phyloP scores from a whole-genome alignment of 2,888 invertebrate species.

The Oscheius myriophilus region DNA sequence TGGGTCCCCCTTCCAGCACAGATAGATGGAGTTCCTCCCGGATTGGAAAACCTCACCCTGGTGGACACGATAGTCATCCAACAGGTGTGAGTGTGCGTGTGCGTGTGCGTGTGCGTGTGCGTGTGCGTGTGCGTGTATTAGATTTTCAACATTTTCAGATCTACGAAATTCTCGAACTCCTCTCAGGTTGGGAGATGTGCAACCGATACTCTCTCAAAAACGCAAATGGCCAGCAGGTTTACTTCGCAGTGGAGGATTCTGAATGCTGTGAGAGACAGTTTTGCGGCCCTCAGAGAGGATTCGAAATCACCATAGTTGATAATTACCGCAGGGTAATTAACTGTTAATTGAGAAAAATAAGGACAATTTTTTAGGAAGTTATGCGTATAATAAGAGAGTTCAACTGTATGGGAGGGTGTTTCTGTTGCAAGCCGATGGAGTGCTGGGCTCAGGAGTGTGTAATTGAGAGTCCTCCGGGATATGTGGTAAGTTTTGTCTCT shows the following conservation, averaged over 20 bases:
- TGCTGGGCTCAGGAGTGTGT: slow-evolving; percentile 31
- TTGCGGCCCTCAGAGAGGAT: slow-evolving; percentile 71
- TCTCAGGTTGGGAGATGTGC: slow-evolving; percentile 54
- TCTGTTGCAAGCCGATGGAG: slow-evolving; percentile 75
- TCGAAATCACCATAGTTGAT: slow-evolving; percentile 72
- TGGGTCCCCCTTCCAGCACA: slow-evolving; percentile 33
- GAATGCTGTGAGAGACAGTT: slow-evolving; percentile 71
- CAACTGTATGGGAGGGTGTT: slow-evolving; percentile 79
- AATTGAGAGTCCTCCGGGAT: slow-evolving; percentile 42
- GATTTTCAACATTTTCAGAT: slow-evolving; percentile 30
- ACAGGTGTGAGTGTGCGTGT: slow-evolving; percentile 18
- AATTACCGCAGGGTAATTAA: slow-evolving; percentile 59
- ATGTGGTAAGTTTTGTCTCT: slow-evolving; percentile 25
- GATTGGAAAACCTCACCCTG: slow-evolving; percentile 47
- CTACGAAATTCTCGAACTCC: slow-evolving; percentile 47
- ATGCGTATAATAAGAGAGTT: slow-evolving; percentile 85
- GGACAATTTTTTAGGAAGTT: slow-evolving; percentile 77
- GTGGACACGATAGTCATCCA: slow-evolving; percentile 40
- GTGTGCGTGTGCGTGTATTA: no score
- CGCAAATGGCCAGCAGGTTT: slow-evolving; percentile 52
- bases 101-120: no score
- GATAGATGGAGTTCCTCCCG: slow-evolving; percentile 43
- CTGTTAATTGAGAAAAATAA: neutral
- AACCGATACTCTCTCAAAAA: slow-evolving; percentile 56
- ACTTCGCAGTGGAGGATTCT: slow-evolving; percentile 70